Conservation (phyloP, 1,140 invertebrate species). For the Scaptomyza graminum region DNA sequence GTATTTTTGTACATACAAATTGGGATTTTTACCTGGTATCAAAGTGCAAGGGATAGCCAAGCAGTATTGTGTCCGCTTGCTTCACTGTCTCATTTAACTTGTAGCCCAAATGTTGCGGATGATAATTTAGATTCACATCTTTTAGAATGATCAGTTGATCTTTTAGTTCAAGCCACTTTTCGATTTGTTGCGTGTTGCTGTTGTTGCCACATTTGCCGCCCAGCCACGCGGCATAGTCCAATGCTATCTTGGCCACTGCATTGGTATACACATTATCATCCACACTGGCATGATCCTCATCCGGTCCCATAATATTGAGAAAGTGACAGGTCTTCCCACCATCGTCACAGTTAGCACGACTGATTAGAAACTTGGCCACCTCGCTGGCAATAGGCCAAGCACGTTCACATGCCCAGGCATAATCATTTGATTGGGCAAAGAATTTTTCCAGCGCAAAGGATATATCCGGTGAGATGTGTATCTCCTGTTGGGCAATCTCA, state of each 20-base stretch:
- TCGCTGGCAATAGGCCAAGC: conserved; percentile 85
- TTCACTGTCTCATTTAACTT: conserved; percentile 84
- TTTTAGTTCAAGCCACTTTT: conserved; percentile 84
- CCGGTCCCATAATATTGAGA: conserved; percentile 86
- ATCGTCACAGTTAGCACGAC: conserved; percentile 84
- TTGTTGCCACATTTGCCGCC: conserved; percentile 45
- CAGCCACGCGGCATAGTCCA: conserved; percentile 84
- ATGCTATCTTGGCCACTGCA: conserved; percentile 85
- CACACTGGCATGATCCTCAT: conserved; percentile 86
- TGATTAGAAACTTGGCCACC: conserved; percentile 86
- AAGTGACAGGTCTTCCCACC: conserved; percentile 67
- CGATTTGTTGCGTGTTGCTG: conserved; percentile 23
- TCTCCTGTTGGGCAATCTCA: conserved; percentile 85
- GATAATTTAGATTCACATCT: conserved; percentile 84
- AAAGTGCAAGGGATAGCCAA: conserved; percentile 85
- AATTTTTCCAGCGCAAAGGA: conserved; percentile 85
- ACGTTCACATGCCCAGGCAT: conserved; percentile 82
- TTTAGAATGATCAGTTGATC: conserved; percentile 84
- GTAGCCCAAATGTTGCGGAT: conserved; percentile 85
- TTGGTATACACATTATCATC: conserved; percentile 86
- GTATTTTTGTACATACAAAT: not conserved
- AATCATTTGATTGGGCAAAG: conserved; percentile 84
- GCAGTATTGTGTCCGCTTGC: conserved; percentile 85
- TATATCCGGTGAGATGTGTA: conserved; percentile 85
- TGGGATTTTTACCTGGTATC: conserved; percentile 69